Conservation (phyloP, 1,140 invertebrate genomes). For the Sarcophaga bullata region DNA sequence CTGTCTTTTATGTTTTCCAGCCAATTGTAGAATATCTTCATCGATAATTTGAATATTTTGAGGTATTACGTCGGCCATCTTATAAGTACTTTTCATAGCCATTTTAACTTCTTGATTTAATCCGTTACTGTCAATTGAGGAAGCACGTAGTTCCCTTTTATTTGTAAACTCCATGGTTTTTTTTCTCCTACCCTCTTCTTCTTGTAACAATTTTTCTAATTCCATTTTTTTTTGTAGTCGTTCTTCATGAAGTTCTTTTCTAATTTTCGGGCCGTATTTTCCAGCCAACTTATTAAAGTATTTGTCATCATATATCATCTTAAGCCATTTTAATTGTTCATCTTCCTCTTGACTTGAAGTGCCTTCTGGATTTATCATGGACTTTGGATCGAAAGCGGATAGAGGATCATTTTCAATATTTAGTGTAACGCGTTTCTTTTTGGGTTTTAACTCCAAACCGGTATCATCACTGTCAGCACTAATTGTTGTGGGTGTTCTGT, state of each 20-base stretch:
- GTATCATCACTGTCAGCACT: too few species aligned
- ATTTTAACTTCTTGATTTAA: background rate
- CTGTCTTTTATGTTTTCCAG: background rate
- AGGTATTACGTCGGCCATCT: background rate
- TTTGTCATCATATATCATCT: slow-evolving; percentile 8
- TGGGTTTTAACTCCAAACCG: too few species aligned
- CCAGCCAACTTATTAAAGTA: slow-evolving; percentile 1
- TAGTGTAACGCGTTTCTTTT: too few species aligned
- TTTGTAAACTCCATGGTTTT: background rate
- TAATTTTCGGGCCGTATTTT: background rate
- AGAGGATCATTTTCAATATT: too few species aligned
- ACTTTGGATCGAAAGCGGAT: too few species aligned
- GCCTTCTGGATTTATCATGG: too few species aligned
- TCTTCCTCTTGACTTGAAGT: too few species aligned
- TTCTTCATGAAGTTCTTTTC: background rate
- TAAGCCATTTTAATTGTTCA: too few species aligned
- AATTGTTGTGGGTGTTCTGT: too few species aligned
- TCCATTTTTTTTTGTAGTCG: background rate
- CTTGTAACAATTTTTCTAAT: background rate
- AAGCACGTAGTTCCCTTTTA: background rate
- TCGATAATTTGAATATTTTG: background rate
- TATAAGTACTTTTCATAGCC: slow-evolving; percentile 24
- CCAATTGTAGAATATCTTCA: background rate
- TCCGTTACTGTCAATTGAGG: background rate
- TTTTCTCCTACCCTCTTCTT: background rate